These are phyloP conservation scores for Alcedo quadribrachys DNA, from an alignment of 2,797 vertebrate species.

Conservation along the genomic window DNA sequence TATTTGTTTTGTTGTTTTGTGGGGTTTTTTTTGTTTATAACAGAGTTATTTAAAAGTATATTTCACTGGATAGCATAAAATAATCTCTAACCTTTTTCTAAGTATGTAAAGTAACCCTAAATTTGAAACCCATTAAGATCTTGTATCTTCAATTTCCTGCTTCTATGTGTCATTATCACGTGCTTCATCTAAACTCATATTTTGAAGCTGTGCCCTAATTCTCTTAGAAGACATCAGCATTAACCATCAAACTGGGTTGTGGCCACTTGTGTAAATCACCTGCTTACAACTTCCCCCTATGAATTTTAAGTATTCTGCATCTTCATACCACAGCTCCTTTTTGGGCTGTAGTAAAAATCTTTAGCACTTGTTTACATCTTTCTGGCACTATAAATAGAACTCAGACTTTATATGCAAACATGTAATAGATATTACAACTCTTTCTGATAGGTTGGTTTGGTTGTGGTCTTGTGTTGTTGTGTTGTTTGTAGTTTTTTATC, in stretches of 20 bases:
- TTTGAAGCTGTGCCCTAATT: neutral
- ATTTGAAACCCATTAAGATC: neutral
- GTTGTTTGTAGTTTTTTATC: too few relatives aligned
- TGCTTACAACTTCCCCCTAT: accelerated
- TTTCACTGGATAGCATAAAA: neutral
- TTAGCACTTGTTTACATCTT: neutral
- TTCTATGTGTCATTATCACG: neutral
- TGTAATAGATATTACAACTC: neutral
- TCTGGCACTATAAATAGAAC: neutral
- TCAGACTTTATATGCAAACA: neutral
- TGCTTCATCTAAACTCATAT: neutral
- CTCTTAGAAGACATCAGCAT: neutral
- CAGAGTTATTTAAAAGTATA: neutral
- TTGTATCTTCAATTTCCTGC: neutral
- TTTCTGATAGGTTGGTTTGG: neutral
- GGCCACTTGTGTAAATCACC: neutral
- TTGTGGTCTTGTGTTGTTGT: too few relatives aligned
- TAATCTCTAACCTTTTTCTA: neutral
- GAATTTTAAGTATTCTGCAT: neutral
- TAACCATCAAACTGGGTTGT: neutral
- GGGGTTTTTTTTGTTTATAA: too few relatives aligned
- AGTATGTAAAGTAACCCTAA: neutral
- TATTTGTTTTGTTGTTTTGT: too few relatives aligned
- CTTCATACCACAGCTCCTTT: neutral
- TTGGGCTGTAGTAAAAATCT: neutral